Base-by-base conservation (phyloP, 2,888 invertebrate species). In the Chrysopilus asiliformis region DNA sequence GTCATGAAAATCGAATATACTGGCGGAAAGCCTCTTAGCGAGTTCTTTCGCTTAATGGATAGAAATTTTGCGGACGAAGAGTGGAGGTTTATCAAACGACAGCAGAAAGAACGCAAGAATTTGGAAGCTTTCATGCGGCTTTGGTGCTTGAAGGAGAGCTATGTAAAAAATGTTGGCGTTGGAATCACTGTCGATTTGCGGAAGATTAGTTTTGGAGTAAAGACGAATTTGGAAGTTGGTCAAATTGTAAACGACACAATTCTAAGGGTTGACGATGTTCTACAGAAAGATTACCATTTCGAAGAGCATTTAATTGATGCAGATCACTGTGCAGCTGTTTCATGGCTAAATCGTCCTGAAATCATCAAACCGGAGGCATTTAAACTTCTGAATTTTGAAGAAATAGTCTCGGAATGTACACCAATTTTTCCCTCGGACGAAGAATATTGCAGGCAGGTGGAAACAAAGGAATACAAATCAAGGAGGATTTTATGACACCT, bases 121-220 rank as follows among this genome's bases (percentile, higher is more conserved):
- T 64, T 87, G 22, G 67, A 68, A 12, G 77, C 78, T 53, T 95
- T 94, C 62, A 90, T 81, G 58, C 70, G 94, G 42, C 71, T 83
- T 52, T 95, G 95, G 94, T 82, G 89, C 49, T 66, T 95, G 32
- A 95, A 95, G 62, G 94, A 95, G 59, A 83, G 90, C 55, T 91
- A 89, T 56, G 83, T 89, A 1, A 95, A 95, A 65, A 91, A 93
- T 44, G 68, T 79, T 36, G 93, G 94, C 14, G 66, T 79, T 16
- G 94, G 94, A 19, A 76, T 95, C 36, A 79, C 79, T 0, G 67
- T 81, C 43, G 76, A 84, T 50, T 67, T 95, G 29, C 67, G 72
- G 46, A 70, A 78, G 46, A 71, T 94, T 26, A 78, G 77, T 61
- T 95, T 94, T 60, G 57, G 68, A 34, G 63, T 82, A 13, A 68